Base-by-base conservation (phyloP, 1,140 invertebrate genomes). In the Orchestia grillus region DNA sequence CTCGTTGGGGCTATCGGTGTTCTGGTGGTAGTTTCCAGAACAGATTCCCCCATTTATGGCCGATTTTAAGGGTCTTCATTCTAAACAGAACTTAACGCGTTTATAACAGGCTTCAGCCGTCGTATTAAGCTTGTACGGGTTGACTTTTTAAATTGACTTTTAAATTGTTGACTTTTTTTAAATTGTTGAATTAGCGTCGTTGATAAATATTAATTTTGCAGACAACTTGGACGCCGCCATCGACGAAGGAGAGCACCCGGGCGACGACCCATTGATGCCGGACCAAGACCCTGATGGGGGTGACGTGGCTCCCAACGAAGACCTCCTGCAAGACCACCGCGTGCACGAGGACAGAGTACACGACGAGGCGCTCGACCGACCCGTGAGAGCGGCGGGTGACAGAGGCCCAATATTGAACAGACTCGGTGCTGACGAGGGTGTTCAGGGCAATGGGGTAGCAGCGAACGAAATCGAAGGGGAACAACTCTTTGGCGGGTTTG, bases 181-280 rank as follows among this genome's bases (percentile, higher is more conserved):
- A n/a, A n/a, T n/a, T n/a, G n/a, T 47, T 45, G 23, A 44, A 45
- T 11, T 94, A 11, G 6, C 92, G 40, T 47, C 4, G 92, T 47
- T 23, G 42, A 8, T 16, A 42, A 19, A 42, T 90, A 4, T 4
- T 43, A 8, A 6, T 41, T 90, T 90, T 47, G 44, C 92, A 94
- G 92, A 94, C 44, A 94, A 94, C 92, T 47, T 94, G 92, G 92
- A 94, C 92, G 92, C 92, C 8, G 92, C 92, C 40, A 94, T 94
- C 43, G 92, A 94, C 92, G 92, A 94, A 40, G 92, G 43, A 40
- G 92, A 94, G 92, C 92, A 44, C 40, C 92, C 44, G 15, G 92
- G 92, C 36, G 92, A 94, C 43, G 92, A 94, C 92, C 92, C 92
- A 4, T 44, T 94, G 44, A 94, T 94, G 92, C 92, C 92, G 43